Base-by-base conservation (phyloP, 2,888 invertebrate species). In the Rhagium mordax region DNA sequence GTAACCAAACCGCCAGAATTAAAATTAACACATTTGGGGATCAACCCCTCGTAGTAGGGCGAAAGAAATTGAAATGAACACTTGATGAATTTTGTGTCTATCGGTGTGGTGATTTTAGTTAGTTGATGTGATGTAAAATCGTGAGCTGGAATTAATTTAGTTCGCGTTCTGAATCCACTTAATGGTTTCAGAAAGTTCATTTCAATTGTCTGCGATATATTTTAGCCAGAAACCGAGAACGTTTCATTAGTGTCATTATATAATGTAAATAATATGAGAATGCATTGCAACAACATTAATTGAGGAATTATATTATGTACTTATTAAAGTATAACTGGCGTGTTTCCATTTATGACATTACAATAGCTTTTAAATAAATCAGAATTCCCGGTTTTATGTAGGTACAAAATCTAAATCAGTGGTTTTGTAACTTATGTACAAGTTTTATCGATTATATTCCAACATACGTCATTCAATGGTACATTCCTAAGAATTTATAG, bases 1-100 rank as follows among this genome's bases (percentile, higher is more conserved):
- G 15, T 21, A 24, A n/a, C n/a, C n/a, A 21, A 20, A 1, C 55
- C 55, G 15, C 48, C 29, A 18, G 53, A 49, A 33, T 47, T 62
- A 70, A 69, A 70, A 70, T 70, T 61, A 70, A 70, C 57, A 70
- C 62, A 70, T 70, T 70, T 55, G 64, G 53, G 64, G 2, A 47
- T 21, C 59, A 27, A 49, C 51, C 64, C 70, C 57, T 64, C 27
- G 57, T 16, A 57, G 24, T 47, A 18, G 55, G 33, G 55, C 48
- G 70, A 27, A 65, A 65, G 57, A 59, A 62, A 70, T 70, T 70
- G 27, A 70, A 70, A 70, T 70, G 65, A 70, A 41, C 64, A 57
- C 64, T 70, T 70, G 65, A 70, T 70, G 70, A 70, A 70, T 67
- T 33, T 57, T 21, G 15, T 16, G 67, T 57, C 55, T 57, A 57